phyloP scores from a whole-genome alignment of 2,888 invertebrate genomes.

The Drosophila setosimentum region DNA sequence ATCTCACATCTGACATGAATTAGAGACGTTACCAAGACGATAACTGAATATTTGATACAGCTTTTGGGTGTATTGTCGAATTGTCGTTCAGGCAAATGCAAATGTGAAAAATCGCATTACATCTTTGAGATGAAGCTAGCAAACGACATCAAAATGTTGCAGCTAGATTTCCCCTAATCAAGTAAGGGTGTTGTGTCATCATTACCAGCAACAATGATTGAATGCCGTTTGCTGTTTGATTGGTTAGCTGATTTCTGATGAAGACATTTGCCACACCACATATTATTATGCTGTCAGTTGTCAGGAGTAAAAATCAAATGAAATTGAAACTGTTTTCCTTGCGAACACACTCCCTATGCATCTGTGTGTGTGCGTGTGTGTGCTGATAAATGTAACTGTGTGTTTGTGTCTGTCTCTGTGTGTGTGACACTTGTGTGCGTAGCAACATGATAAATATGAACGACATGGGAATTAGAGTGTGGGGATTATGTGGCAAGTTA shows the following conservation, averaged over 20 bases:
- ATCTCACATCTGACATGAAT: neutral
- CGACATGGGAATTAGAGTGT: constrained; percentile 7
- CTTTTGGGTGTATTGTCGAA: neutral
- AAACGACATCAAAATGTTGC: neutral
- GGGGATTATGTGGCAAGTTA: constrained; percentile 44
- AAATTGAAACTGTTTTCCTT: constrained; percentile 40
- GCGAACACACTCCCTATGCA: constrained; percentile 1
- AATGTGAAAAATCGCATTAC: neutral
- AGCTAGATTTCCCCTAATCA: neutral
- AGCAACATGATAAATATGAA: constrained; percentile 51
- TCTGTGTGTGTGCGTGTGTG: constrained; percentile 3
- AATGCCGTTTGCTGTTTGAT: constrained; percentile 64
- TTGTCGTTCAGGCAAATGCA: neutral
- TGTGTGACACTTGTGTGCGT: constrained; percentile 18
- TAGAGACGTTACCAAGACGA: neutral
- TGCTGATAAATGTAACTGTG: no score
- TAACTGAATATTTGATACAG: neutral
- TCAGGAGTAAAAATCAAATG: constrained; percentile 39
- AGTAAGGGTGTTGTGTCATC: constrained; percentile 18
- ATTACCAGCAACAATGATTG: constrained; percentile 69
- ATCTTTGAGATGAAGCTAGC: neutral
- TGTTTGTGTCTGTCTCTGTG: constrained; percentile 1
- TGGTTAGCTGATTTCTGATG: constrained; percentile 59
- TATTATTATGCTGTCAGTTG: constrained; percentile 43
- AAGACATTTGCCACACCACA: constrained; percentile 51